These are phyloP conservation scores for Eurystomus glaucurus DNA, from an alignment of 2,797 vertebrate species.

Conservation along the genomic window DNA sequence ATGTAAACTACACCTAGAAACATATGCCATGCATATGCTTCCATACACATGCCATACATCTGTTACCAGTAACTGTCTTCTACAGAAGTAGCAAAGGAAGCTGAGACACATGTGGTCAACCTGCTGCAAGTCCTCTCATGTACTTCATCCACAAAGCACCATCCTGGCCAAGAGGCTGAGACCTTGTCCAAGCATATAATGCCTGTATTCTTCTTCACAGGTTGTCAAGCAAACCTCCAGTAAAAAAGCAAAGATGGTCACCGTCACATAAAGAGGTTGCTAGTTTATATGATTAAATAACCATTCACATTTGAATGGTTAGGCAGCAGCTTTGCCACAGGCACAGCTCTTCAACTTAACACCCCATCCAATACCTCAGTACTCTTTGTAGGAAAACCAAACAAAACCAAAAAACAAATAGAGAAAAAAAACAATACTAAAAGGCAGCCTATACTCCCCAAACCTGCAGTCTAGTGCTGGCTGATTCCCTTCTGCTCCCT, in stretches of 20 bases:
- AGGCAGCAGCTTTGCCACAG: background rate
- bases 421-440: background rate
- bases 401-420: background rate
- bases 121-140: fast-evolving
- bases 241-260: background rate
- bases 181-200: background rate
- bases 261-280: fast-evolving
- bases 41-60: fast-evolving
- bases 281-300: background rate
- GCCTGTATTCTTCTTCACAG: background rate
- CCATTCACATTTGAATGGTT: background rate
- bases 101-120: background rate
- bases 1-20: background rate
- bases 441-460: background rate
- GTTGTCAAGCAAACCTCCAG: background rate
- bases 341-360: background rate
- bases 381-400: background rate
- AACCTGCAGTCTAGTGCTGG: background rate
- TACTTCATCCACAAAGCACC: background rate
- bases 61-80: background rate
- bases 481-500: background rate
- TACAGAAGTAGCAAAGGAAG: background rate
- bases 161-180: background rate
- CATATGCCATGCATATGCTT: background rate
- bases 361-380: background rate